Evolutionary conservation across 2,797 vertebrate species (phyloP), one percentile per base, ranked within the genome.

Genomic region (Macropodus opercularis): DNA sequence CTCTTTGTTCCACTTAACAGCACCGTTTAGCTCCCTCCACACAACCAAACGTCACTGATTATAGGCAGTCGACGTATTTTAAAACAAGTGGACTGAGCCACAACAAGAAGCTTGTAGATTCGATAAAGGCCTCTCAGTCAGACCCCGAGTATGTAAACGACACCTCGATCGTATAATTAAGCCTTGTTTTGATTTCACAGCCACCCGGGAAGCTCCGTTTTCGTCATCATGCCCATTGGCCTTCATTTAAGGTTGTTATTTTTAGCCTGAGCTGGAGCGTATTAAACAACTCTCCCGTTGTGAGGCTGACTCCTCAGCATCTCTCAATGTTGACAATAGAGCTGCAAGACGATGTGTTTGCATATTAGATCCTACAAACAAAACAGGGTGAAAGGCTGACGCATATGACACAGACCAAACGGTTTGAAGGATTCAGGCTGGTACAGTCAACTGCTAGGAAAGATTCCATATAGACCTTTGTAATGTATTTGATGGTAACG

Each of bases 201-300:
- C 42, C 26, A 38, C 40, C 12, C 12, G 34, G 13, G 38, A 26
- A 39, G 13, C 31, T 19, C 13, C 1, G 8, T 34, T 61, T 72
- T 41, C 31, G 48, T 57, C 22, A 26, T 47, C 12, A 7, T 19
- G 3, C 27, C 34, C 29, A 31, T 55, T 50, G 22, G 18, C 12
- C 27, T 64, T 40, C n/a, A 29, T 39, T 22, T 31, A 19, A 34
- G 24, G 10, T 58, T 58, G 43, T 74, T 65, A 26, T 59, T 75
- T n/a, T 58, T 21, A 42, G 49, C 40, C 56, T 9, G 13, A n/a
- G 23, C 27, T 19, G 46, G 48, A 70, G 55, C 26, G 15, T 24
- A 34, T 12, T 46, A 59, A 46, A 53, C 4, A 0, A 26, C n/a
- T 66, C 9, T 11, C 44, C 48, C 38, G 18, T 4, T 47, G 19